A percentile compares a stretch with the other conserved stretches of the same genome.
phyloP scores from a whole-genome alignment of 2,797 vertebrate genomes.

The Crocodylus rhombifer region DNA sequence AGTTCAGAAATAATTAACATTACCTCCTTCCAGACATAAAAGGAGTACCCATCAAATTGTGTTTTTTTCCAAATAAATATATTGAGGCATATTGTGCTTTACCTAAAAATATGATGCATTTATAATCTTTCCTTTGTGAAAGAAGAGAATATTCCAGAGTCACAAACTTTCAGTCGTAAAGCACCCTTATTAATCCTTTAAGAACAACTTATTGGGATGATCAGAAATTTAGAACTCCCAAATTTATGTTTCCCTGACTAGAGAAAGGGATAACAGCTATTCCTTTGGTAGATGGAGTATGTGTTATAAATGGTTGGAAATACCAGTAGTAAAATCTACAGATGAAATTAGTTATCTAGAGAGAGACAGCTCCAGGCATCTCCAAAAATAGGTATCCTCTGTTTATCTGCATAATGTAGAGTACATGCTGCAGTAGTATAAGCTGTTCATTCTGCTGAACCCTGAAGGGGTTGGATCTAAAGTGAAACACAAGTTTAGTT shows the following conservation, averaged over 20 bases:
- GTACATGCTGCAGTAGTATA: neutral
- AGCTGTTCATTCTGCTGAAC: neutral
- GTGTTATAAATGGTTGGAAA: neutral
- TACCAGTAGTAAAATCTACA: neutral
- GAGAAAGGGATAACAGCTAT: neutral
- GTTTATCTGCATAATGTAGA: neutral
- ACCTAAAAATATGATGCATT: neutral
- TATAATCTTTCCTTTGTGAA: neutral
- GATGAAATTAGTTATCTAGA: neutral
- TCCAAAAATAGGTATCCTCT: neutral
- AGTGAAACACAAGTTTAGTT: neutral
- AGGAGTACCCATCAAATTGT: neutral
- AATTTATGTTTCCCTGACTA: neutral
- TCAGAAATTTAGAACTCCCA: neutral
- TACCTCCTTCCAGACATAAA: neutral
- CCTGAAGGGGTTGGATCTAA: conserved; percentile 5
- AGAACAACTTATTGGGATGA: neutral
- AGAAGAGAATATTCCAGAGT: neutral
- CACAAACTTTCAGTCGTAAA: neutral
- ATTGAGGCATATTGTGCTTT: neutral
- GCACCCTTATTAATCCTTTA: neutral
- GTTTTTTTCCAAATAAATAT: too few species aligned
- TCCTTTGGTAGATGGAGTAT: neutral
- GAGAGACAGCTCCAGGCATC: neutral
- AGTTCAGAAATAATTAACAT: neutral